Base-by-base conservation (phyloP, 2,113 vertebrate genomes). In the Labeo rohita region DNA sequence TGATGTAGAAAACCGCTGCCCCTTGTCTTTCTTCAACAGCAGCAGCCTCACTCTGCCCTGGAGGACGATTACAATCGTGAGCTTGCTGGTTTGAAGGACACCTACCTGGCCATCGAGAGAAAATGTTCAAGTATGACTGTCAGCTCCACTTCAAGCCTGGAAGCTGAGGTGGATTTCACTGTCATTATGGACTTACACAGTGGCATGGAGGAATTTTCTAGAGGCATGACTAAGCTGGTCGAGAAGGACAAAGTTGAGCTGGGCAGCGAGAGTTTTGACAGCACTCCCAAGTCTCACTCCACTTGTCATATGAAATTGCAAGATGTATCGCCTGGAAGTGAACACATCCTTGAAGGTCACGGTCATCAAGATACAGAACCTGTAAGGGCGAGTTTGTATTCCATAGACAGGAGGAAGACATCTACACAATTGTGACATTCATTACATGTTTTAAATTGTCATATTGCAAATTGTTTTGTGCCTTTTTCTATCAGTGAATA, bases 81-180 rank as follows among this genome's bases (percentile, higher is more conserved):
- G 54, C 52, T 43, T 74, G 94, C 95, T 0, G 93, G 95, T 59
- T 96, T 97, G 92, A 97, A 97, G 89, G 97, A 99, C 91, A 95
- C 93, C 87, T 96, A 97, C 84, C 93, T 99, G 92, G 95, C 96
- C 91, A 98, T 98, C 0, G 98, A 99, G 89, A 96, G 97, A 83
- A 99, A 98, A 92, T 98, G 96, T 93, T 98, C 97, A 92, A 98
- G 97, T 94, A 98, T 98, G 95, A 98, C 97, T 0, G 97, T 98
- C 93, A 99, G 97, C 93, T 98, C 97, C 68, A 98, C 98, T 0
- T 99, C 97, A 90, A 98, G 97, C 92, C 94, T 98, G 85, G 98
- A 99, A 89, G 97, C 97, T 0, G 97, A 99, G 91, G 97, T 97
- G 65, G 97, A 99, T 94, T 98, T 99, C 94, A 97, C 97, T 0